Percentiles rank a stretch among this genome's conserved stretches.
Conservation (phyloP, 1,140 invertebrate species). For the Pinna nobilis region DNA sequence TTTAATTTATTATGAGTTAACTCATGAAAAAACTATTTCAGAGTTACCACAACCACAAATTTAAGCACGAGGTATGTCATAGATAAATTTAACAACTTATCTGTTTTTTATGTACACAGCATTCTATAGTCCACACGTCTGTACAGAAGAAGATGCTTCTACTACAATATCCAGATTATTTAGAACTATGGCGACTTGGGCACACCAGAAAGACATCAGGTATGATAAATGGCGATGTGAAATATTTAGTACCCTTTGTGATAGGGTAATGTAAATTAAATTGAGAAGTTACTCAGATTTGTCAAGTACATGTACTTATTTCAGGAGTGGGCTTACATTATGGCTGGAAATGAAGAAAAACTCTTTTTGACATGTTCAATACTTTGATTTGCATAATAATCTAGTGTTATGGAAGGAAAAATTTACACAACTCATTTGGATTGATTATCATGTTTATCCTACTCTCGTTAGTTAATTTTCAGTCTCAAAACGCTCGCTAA, state of each 20-base stretch:
- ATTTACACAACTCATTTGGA: too few species aligned
- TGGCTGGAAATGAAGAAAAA: too few species aligned
- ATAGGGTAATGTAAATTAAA: neutral
- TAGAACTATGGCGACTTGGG: constrained; percentile 81
- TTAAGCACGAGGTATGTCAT: neutral
- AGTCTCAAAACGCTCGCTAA: too few species aligned
- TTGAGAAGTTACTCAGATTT: neutral
- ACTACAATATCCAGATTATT: constrained; percentile 81
- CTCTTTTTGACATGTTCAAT: too few species aligned
- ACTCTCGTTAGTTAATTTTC: too few species aligned
- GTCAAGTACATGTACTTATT: neutral
- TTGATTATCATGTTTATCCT: too few species aligned
- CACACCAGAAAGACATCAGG: constrained; percentile 50
- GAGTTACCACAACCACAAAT: constrained; percentile 10
- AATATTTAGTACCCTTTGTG: neutral
- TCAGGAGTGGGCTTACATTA: neutral
- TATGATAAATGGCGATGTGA: constrained; percentile 13
- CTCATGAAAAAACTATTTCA: too few species aligned
- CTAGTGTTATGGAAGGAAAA: too few species aligned
- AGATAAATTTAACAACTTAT: neutral
- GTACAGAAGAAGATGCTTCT: constrained; percentile 79
- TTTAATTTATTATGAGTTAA: neutral
- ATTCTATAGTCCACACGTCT: constrained; percentile 79
- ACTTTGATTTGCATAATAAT: too few species aligned
- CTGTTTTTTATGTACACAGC: constrained; percentile 65